Evolutionary conservation across 2,888 invertebrate genomes (phyloP).

Genomic region (Bombylius major): DNA sequence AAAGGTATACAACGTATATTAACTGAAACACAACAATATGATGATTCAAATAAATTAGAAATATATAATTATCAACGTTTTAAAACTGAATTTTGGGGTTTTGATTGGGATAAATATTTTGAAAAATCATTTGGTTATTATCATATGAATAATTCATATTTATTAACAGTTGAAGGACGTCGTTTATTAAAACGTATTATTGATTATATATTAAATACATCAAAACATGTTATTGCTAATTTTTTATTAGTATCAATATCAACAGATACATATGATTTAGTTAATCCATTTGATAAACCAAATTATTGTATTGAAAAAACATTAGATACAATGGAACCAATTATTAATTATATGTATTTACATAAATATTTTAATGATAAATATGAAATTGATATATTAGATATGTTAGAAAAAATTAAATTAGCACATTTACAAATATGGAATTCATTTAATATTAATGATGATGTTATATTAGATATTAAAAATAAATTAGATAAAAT

Average conservation of each 20-base stretch:
- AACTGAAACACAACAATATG: background rate
- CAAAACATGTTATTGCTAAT: background rate
- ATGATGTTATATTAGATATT: background rate
- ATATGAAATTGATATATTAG: background rate
- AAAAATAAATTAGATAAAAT: background rate
- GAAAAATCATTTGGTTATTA: background rate
- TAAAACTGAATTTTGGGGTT: background rate
- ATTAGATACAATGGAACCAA: background rate
- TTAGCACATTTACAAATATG: background rate
- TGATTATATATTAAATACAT: background rate
- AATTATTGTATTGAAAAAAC: background rate
- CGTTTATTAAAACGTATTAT: background rate
- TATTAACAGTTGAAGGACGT: background rate
- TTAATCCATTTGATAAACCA: background rate
- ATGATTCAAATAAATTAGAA: background rate
- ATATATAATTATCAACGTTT: background rate
- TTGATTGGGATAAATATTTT: background rate
- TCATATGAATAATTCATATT: background rate
- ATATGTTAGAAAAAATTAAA: background rate
- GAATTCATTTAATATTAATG: background rate
- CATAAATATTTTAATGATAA: background rate
- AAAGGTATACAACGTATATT: background rate
- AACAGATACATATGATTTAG: background rate
- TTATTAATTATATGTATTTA: background rate
- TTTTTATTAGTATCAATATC: background rate